Conservation (phyloP, 2,113 vertebrate genomes). For the Pao palembangensis region DNA sequence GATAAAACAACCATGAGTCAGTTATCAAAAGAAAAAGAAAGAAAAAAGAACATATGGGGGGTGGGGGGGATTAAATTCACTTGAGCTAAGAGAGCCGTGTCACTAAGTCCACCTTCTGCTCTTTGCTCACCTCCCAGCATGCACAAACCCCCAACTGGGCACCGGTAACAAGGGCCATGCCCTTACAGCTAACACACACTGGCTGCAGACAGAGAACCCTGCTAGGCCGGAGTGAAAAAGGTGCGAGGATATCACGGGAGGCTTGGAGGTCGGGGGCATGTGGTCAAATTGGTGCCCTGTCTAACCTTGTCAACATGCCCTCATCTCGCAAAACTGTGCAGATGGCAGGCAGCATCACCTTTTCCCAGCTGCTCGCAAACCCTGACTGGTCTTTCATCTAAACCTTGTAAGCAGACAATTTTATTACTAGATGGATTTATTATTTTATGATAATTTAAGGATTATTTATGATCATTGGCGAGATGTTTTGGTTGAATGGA, state of each 20-base stretch:
- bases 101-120: slow-evolving; percentile 39
- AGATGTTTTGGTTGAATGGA: too few species aligned
- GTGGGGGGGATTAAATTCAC: slow-evolving; percentile 46
- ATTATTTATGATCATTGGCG: too few species aligned
- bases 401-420: too few species aligned
- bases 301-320: slow-evolving; percentile 60
- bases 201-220: slow-evolving; percentile 29
- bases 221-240: slow-evolving; percentile 41
- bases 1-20: slow-evolving; percentile 24
- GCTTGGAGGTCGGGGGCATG: slow-evolving; percentile 23
- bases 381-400: too few species aligned
- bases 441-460: too few species aligned
- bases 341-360: too few species aligned
- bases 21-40: slow-evolving; percentile 1
- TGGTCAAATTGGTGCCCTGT: slow-evolving; percentile 59
- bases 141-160: slow-evolving; percentile 46
- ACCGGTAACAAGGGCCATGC: slow-evolving; percentile 56
- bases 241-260: slow-evolving; percentile 29
- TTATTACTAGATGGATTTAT: too few species aligned
- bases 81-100: slow-evolving; percentile 35
- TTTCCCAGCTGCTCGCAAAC: too few species aligned
- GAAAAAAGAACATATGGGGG: slow-evolving; percentile 14
- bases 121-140: slow-evolving; percentile 43
- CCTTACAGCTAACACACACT: slow-evolving; percentile 31
- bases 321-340: slow-evolving; percentile 11